phyloP scores from a whole-genome alignment of 2,113 vertebrate species.

The Melanostigma gelatinosum region DNA sequence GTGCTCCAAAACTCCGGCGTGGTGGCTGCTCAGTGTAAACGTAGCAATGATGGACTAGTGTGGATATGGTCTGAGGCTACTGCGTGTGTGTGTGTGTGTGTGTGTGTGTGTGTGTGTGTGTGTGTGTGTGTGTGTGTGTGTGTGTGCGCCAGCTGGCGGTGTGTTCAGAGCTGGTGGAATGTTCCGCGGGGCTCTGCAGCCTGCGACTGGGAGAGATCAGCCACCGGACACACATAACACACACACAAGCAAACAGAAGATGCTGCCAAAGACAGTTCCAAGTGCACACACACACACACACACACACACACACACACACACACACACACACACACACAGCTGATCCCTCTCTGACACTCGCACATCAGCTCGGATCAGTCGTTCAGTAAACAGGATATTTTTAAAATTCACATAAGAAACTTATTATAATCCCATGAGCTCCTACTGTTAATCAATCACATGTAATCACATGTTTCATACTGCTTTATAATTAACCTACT shows the following conservation, averaged over 20 bases:
- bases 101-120: slow-evolving; percentile 32
- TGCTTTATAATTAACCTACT: too few relatives aligned
- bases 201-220: slow-evolving; percentile 74
- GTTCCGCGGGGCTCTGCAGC: slow-evolving; percentile 65
- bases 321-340: slow-evolving; percentile 37
- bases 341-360: slow-evolving; percentile 38
- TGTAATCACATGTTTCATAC: too few relatives aligned
- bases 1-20: too few relatives aligned
- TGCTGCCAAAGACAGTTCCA: slow-evolving; percentile 41
- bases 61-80: slow-evolving; percentile 36
- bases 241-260: slow-evolving; percentile 47
- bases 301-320: slow-evolving; percentile 14
- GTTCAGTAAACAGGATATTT: slow-evolving; percentile 34
- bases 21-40: too few relatives aligned
- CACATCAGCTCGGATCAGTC: slow-evolving; percentile 49
- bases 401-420: too few relatives aligned
- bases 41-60: too few relatives aligned
- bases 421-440: too few relatives aligned
- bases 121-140: slow-evolving; percentile 47
- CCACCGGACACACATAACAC: slow-evolving; percentile 53
- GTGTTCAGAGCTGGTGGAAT: slow-evolving; percentile 77
- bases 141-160: slow-evolving; percentile 64
- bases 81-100: slow-evolving; percentile 41
- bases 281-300: slow-evolving; percentile 13
- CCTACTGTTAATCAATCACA: too few relatives aligned